Base-by-base conservation (phyloP, 2,797 vertebrate species). In the Nannoperca obscura region DNA sequence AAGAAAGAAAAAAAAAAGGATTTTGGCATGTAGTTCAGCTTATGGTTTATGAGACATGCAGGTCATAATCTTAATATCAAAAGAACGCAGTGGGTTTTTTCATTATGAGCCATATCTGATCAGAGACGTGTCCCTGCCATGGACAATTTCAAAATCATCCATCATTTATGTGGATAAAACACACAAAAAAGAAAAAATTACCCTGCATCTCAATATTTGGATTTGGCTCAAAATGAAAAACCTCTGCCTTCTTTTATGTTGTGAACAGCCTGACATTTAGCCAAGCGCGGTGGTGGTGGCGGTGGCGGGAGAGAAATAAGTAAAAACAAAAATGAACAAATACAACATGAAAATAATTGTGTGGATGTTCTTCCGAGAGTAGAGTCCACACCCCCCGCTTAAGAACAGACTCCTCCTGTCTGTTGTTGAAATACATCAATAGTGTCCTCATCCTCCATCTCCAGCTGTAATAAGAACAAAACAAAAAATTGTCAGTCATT, bases 341-440 rank as follows among this genome's bases (percentile, higher is more conserved):
- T 74, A 88, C 69, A 84, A 79, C 81, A 85, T 71, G 82, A 82
- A 76, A 82, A 82, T 75, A 76, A 76, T 55, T 47, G 68, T 53
- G 84, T 71, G 54, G 86, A 84, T 50, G 52, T 83, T 88, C 78
- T 82, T 79, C 77, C 71, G 72, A 82, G 86, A 86, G 81, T 76
- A 85, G 86, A 88, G 81, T 78, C 81, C 85, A 60, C 82, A 24
- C 80, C 87, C 72, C 42, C 72, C 46, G 47, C 76, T 93, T 93
- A 94, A 78, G 88, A 95, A 76, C 86, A 89, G 5, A 32, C 52
- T 84, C 97, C 97, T 82, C 97, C 97, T 0, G 96, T 97, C 95
- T 99, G 97, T 95, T 98, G 97, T 83, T 98, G 97, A 94, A 97
- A 98, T 90, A 98, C 97, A 8, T 98, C 96, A 0, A 97, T 98